These are phyloP conservation scores for Drosophila sucinea DNA, from an alignment of 1,140 invertebrate species.

Conservation along the genomic window DNA sequence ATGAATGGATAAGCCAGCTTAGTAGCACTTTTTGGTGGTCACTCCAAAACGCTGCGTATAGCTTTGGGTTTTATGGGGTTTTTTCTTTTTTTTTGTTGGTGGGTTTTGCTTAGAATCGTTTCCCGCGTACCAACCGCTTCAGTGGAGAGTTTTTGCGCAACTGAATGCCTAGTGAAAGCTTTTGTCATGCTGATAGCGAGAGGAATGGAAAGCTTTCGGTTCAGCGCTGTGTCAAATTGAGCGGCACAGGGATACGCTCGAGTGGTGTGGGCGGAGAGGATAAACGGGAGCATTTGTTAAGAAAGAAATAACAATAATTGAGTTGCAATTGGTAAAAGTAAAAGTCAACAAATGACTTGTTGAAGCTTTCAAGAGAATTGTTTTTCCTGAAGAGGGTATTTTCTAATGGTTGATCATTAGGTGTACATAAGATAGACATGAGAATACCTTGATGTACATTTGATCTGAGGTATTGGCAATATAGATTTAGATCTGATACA, in stretches of 20 bases:
- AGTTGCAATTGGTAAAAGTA: constrained; percentile 11
- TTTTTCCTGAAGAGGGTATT: neutral
- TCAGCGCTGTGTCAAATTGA: constrained; percentile 43
- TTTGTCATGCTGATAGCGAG: constrained; percentile 32
- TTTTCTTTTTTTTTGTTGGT: constrained; percentile 21
- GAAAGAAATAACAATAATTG: constrained; percentile 8
- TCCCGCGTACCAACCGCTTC: constrained; percentile 38
- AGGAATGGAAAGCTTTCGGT: constrained; percentile 42
- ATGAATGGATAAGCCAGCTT: constrained; percentile 38
- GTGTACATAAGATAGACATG: no score
- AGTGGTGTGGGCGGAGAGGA: constrained; percentile 34
- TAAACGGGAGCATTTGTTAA: constrained; percentile 25
- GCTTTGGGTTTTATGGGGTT: neutral
- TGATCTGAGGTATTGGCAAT: no score
- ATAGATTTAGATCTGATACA: no score
- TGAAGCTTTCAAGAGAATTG: neutral
- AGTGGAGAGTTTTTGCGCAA: constrained; percentile 74
- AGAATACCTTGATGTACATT: no score
- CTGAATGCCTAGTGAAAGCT: constrained; percentile 53
- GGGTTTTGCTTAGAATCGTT: constrained; percentile 22
- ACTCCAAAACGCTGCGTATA: constrained; percentile 34
- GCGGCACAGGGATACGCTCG: constrained; percentile 30
- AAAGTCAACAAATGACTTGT: constrained; percentile 12
- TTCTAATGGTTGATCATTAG: no score
- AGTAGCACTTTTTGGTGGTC: constrained; percentile 12